These are phyloP conservation scores for Cantharis lateralis DNA, from an alignment of 2,888 invertebrate species.

Conservation along the genomic window DNA sequence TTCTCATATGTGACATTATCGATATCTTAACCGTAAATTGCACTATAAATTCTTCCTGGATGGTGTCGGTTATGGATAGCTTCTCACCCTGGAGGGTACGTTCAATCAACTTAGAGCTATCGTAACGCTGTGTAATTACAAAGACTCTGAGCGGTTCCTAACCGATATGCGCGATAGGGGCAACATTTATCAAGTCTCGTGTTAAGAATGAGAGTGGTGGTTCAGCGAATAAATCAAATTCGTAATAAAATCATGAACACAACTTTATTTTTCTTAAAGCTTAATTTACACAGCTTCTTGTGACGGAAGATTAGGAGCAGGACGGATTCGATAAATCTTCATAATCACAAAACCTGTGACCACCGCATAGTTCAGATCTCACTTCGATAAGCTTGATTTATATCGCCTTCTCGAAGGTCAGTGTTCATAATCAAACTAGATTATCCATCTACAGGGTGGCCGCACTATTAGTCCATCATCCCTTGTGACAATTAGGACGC, in stretches of 20 bases:
- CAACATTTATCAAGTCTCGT: conserved; percentile 37
- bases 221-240: conserved; percentile 34
- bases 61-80: conserved; percentile 39
- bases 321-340: neutral
- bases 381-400: neutral
- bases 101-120: conserved; percentile 46
- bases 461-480: neutral
- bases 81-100: conserved; percentile 44
- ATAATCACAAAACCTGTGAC: neutral
- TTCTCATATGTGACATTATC: conserved; percentile 40
- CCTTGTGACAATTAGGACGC: neutral
- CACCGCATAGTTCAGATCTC: neutral
- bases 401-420: neutral
- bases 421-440: neutral
- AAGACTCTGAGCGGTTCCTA: conserved; percentile 36
- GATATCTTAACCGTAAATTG: conserved; percentile 41
- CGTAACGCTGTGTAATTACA: conserved; percentile 47
- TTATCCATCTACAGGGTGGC: neutral
- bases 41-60: conserved; percentile 40
- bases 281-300: neutral
- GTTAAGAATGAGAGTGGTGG: conserved; percentile 36
- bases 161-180: conserved; percentile 35
- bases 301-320: neutral
- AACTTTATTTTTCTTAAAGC: neutral
- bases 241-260: conserved; percentile 20